These are phyloP conservation scores for Drosophila cardini DNA, from an alignment of 1,140 invertebrate species.

Conservation along the genomic window DNA sequence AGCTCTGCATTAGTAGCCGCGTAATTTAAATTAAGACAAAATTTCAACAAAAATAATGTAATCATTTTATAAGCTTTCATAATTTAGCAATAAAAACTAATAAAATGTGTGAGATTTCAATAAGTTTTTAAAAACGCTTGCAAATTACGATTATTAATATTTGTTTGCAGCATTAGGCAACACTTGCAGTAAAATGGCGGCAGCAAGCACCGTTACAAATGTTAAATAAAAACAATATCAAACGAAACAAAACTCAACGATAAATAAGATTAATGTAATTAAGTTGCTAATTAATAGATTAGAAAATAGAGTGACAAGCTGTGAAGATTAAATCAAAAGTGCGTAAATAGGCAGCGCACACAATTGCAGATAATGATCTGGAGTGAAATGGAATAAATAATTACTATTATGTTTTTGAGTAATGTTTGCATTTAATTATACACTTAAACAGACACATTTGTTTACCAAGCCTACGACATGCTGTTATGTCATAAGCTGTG, in stretches of 20 bases:
- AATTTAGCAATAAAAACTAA: no score
- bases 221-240: not conserved
- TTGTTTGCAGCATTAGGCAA: not conserved
- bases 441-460: no score
- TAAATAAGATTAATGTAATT: not conserved
- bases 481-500: not conserved
- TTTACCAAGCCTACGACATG: not conserved
- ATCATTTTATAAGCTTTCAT: not conserved
- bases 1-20: not conserved
- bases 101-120: no score
- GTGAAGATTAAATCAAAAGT: not conserved
- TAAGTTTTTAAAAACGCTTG: no score
- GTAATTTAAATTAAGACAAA: not conserved
- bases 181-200: not conserved
- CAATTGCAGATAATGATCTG: not conserved
- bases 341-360: not conserved
- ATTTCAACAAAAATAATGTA: not conserved
- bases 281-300: slow-evolving; percentile 29
- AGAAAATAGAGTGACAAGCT: not conserved
- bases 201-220: not conserved
- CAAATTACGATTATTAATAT: no score
- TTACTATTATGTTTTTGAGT: not conserved
- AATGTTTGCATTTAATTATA: not conserved
- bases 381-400: not conserved
- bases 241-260: not conserved